phyloP scores from a whole-genome alignment of 2,888 invertebrate species.

The Macrophya alboannulata region DNA sequence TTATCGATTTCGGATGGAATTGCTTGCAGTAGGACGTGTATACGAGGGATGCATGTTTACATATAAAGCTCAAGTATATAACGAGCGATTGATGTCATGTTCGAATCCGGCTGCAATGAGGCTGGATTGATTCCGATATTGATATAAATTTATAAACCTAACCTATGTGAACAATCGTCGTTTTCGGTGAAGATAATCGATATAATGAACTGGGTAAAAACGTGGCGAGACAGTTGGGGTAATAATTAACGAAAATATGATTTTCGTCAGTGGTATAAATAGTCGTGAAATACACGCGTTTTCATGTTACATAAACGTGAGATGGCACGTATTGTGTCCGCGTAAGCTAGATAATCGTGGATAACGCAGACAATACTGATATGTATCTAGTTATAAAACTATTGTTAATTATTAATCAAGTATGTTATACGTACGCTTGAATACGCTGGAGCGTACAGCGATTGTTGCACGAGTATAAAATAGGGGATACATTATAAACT shows the following conservation, averaged over 20 bases:
- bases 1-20: background rate
- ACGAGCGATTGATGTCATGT: slow-evolving; percentile 8
- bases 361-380: background rate
- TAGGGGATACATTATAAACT: slow-evolving; percentile 72
- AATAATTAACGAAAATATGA: slow-evolving; percentile 35
- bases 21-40: background rate
- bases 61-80: background rate
- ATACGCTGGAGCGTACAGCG: slow-evolving; percentile 67
- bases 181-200: background rate
- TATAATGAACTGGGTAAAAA: background rate
- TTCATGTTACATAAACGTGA: slow-evolving; percentile 64
- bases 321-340: slow-evolving; percentile 55
- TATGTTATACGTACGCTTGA: slow-evolving; percentile 69
- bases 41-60: background rate
- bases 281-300: slow-evolving; percentile 58
- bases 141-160: slow-evolving; percentile 37
- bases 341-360: slow-evolving; percentile 46
- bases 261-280: slow-evolving; percentile 60
- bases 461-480: slow-evolving; percentile 71
- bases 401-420: background rate
- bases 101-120: background rate
- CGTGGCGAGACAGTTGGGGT: background rate
- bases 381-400: background rate
- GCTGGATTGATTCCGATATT: background rate
- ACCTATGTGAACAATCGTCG: slow-evolving; percentile 34